Evolutionary conservation across 2,888 invertebrate genomes (phyloP).

Genomic region (Lepidocyrtoides sp.): DNA sequence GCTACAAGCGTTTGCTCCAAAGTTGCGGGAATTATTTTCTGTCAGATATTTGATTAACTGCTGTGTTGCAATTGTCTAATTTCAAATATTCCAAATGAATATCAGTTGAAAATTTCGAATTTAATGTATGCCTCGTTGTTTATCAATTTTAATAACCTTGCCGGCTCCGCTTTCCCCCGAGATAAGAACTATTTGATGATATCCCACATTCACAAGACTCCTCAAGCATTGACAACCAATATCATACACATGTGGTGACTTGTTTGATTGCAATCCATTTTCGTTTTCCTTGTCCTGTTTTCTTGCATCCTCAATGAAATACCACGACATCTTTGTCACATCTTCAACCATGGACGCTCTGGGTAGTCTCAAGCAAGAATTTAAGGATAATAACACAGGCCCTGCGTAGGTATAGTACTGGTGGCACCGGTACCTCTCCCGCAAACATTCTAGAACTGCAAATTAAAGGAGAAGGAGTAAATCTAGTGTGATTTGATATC

Average conservation of each 20-base stretch:
- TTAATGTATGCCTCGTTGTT: not conserved
- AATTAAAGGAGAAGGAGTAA: conserved; percentile 5
- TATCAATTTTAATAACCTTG: conserved; percentile 66
- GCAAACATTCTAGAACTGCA: conserved; percentile 81
- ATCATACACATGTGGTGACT: conserved; percentile 81
- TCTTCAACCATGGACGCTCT: conserved; percentile 65
- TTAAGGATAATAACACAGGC: conserved; percentile 81
- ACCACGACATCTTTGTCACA: conserved; percentile 59
- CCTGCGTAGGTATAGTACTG: conserved; percentile 83
- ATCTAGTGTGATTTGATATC: not conserved
- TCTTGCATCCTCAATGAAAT: conserved; percentile 45
- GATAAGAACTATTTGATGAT: conserved; percentile 82
- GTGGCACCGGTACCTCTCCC: conserved; percentile 71
- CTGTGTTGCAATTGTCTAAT: conserved; percentile 83
- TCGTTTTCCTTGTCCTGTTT: conserved; percentile 33
- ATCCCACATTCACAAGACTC: conserved; percentile 77
- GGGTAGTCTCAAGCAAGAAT: conserved; percentile 78
- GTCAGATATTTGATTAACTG: conserved; percentile 83
- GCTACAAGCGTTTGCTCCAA: conserved; percentile 65
- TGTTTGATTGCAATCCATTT: not conserved
- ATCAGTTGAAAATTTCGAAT: not conserved
- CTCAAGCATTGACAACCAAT: conserved; percentile 80
- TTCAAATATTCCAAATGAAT: not conserved
- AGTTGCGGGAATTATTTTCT: conserved; percentile 71
- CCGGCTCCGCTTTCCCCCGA: conserved; percentile 83